Conservation (phyloP, 2,888 invertebrate genomes). For the Ecliptopera silaceata region DNA sequence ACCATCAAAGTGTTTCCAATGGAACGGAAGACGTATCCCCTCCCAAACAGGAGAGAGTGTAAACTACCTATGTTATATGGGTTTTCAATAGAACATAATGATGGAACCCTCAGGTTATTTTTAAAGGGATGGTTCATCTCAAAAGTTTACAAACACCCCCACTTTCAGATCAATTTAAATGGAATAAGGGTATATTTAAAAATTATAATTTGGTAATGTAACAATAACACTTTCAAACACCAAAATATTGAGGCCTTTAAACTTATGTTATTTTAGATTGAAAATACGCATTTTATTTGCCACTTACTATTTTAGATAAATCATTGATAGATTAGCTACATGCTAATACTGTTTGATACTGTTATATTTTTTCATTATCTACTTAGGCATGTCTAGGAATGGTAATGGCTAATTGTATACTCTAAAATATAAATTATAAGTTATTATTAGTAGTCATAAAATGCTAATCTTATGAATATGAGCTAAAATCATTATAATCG, state of each 20-base stretch:
- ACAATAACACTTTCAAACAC: conserved; percentile 49
- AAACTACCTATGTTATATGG: conserved; percentile 36
- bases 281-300: conserved; percentile 16
- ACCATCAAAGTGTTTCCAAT: conserved; percentile 82
- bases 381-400: conserved; percentile 17
- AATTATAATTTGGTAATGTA: conserved; percentile 24
- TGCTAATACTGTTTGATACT: conserved; percentile 18
- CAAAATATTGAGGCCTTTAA: conserved; percentile 72
- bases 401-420: conserved; percentile 20
- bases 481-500: conserved; percentile 60
- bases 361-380: conserved; percentile 13
- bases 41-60: conserved; percentile 75
- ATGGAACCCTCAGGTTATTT: conserved; percentile 69
- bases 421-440: conserved; percentile 11
- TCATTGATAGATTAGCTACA: conserved; percentile 9
- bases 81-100: conserved; percentile 44
- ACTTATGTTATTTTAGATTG: conserved; percentile 40
- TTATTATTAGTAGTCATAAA: conserved; percentile 43
- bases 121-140: conserved; percentile 70
- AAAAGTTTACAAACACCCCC: conserved; percentile 76
- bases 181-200: conserved; percentile 36
- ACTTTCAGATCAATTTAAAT: conserved; percentile 28
- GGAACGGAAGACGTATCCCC: conserved; percentile 77
- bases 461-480: conserved; percentile 81
- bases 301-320: conserved; percentile 7